Conservation (phyloP, 2,797 vertebrate species). For the Sebastes trivittatus region DNA sequence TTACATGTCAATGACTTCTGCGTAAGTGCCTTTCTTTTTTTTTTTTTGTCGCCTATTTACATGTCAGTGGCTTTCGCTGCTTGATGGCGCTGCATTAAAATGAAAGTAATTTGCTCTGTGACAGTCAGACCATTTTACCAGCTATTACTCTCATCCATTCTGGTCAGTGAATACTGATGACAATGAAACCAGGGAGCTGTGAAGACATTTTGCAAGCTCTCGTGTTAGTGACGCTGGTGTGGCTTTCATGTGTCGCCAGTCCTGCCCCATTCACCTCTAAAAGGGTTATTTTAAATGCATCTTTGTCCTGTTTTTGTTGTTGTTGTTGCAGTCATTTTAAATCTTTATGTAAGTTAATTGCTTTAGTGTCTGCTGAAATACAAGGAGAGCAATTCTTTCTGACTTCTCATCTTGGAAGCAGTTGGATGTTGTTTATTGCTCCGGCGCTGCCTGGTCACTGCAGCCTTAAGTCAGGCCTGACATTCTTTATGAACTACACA, state of each 20-base stretch:
- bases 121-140: constrained; percentile 75
- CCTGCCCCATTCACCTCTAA: constrained; percentile 35
- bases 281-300: constrained; percentile 1
- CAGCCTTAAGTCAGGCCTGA: constrained; percentile 41
- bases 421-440: constrained; percentile 37
- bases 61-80: constrained; percentile 71
- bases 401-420: constrained; percentile 7
- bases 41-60: constrained; percentile 68
- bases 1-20: constrained; percentile 77
- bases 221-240: constrained; percentile 53
- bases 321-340: not conserved
- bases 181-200: constrained; percentile 73
- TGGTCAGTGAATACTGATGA: constrained; percentile 78
- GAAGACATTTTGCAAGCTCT: constrained; percentile 64
- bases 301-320: not conserved
- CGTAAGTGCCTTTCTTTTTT: constrained; percentile 64
- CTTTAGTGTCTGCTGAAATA: not conserved
- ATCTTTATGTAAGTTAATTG: not conserved
- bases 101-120: constrained; percentile 78
- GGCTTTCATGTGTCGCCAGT: constrained; percentile 29
- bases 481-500: constrained; percentile 49
- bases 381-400: not conserved
- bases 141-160: constrained; percentile 77
- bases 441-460: constrained; percentile 23
- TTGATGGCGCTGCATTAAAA: constrained; percentile 66